Base-by-base conservation (phyloP, 2,113 vertebrate species). In the Campylomormyrus numenius region DNA sequence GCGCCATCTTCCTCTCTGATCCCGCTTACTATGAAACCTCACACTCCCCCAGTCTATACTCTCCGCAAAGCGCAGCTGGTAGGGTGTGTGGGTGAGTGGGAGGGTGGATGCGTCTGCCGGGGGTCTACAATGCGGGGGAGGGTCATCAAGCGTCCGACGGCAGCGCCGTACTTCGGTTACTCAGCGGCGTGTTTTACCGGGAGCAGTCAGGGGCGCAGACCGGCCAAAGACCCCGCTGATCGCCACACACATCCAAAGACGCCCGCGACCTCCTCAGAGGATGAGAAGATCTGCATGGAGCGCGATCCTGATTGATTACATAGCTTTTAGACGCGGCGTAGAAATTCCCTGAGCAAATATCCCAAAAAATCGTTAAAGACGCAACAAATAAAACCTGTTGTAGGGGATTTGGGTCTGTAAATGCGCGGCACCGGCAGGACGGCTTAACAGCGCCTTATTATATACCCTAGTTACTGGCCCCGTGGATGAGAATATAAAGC, bases 1-100 rank as follows among this genome's bases (percentile, higher is more conserved):
- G 94, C 96, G 94, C 96, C 96, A 95, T 96, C 94, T 95, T 96
- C 92, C 93, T 93, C 88, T 35, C 53, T 4, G 93, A 93, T 91
- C 90, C 91, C 89, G 90, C 90, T 90, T 87, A 91, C 91, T 84
- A 66, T 31, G 89, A 46, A 91, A 89, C 91, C 90, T 89, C 92
- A 89, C 93, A 90, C 93, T 90, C 49, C 48, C 27, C 90, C 89
- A 89, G 90, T 84, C 92, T 86, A 49, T 53, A 66, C 49, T 88
- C 49, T 88, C 70, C 77, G 90, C 87, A 90, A 53, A 53, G 89
- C 46, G 88, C 86, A 77, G 89, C 89, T 89, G 4, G 86, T 56
- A 85, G 92, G 53, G 85, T 31, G 62, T 27, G 62, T 13, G 89
- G 90, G 89, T 91, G 91, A 49, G 15, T 24, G 39, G 39, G n/a